These are phyloP conservation scores for Simalia tracyae DNA, from an alignment of 2,797 vertebrate species.

Conservation along the genomic window DNA sequence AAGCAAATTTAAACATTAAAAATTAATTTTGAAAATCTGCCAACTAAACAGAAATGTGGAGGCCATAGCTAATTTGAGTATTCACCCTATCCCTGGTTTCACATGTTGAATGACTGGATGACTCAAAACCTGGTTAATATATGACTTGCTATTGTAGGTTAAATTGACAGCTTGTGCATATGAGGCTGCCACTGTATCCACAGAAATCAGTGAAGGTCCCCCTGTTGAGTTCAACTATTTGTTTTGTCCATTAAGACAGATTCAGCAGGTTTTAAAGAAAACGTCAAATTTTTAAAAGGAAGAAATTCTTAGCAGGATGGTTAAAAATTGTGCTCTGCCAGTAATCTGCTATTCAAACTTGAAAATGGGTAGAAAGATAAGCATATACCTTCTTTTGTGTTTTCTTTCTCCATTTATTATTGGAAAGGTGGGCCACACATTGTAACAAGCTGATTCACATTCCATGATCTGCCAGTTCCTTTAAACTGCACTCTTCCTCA, in stretches of 20 bases:
- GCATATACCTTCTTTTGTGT: neutral
- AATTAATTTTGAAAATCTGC: neutral
- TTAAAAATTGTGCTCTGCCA: neutral
- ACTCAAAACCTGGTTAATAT: neutral
- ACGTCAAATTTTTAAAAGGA: neutral
- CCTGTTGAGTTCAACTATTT: accelerated
- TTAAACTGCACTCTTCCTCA: slow-evolving; percentile 54
- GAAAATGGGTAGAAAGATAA: neutral
- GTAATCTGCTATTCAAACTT: slow-evolving; percentile 5
- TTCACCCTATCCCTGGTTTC: neutral
- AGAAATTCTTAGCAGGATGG: neutral
- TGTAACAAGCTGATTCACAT: slow-evolving; percentile 4
- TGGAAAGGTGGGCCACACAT: neutral
- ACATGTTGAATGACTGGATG: neutral
- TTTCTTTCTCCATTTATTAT: neutral
- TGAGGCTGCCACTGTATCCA: neutral
- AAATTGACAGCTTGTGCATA: neutral
- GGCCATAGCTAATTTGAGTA: neutral
- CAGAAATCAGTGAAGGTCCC: neutral
- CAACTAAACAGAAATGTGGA: neutral
- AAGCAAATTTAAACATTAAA: neutral
- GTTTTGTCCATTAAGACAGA: neutral
- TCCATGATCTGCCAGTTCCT: slow-evolving; percentile 32
- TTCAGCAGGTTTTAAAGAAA: neutral
- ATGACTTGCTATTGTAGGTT: neutral